Evolutionary conservation across 2,113 vertebrate species (phyloP), one percentile per base, ranked within the genome.

Genomic region (Myotis lucifugus): DNA sequence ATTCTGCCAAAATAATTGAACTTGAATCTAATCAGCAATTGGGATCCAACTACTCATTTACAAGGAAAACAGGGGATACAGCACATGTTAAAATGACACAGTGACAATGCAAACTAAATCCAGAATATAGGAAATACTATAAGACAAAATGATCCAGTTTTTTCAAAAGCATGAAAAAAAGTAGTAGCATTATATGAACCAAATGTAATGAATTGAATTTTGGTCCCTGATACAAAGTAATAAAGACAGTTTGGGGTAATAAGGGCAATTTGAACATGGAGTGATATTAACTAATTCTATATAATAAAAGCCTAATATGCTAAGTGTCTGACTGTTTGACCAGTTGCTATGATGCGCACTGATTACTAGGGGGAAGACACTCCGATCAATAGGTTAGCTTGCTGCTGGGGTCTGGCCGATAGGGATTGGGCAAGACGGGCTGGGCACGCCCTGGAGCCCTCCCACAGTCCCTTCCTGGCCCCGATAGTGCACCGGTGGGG

Each of bases 121-220:
- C 9, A 73, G 66, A 94, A 91, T 19, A 17, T 21, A 66, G 37
- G 32, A 79, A 79, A 88, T 94, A 70, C 85, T 40, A 64, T 2
- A 78, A 15, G 77, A 94, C 6, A 91, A 94, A 96, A 85, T 23
- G 32, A 88, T 9, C 4, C 11, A 48, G 19, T 54, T 76, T 70
- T 90, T 83, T 83, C 50, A 91, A 79, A 85, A 73, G 52, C 11
- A 85, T 37, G 5, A 76, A 91, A 37, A 82, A 91, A 72, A 25
- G 13, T 23, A 54, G 37, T 74, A 84, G 18, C 19, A 78, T 11
- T 70, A 46, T 3, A 40, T 2, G 32, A 90, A 52, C 25, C 84
- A 91, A 84, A 73, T 7, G 37, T 19, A 64, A 84, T 27, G 8
- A 79, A 56, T 0, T 79, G 40, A 84, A n/a, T 70, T 94, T 59